Base-by-base conservation (phyloP, 2,888 invertebrate genomes). In the Drosophila imparisetae region DNA sequence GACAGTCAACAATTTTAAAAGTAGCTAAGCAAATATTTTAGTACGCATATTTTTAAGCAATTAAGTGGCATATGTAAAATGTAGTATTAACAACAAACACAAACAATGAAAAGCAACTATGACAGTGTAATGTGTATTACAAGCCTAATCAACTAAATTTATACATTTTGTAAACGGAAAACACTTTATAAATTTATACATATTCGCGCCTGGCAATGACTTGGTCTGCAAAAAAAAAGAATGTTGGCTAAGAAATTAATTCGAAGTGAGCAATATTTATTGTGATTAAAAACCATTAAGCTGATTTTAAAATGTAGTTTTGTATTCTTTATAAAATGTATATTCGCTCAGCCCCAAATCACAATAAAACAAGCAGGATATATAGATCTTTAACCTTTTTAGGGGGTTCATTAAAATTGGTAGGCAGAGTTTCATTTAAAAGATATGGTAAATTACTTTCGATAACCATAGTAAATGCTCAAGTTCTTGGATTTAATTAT, bases 231-330 rank as follows among this genome's bases (percentile, higher is more conserved):
- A 50, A 57, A 66, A 30, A 11, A 30, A 4, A 67, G 60, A 71
- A 62, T 75, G 72, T 69, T 80, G 78, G 68, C 53, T 40, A 72
- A 71, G 40, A 61, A 70, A 72, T 38, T 59, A 73, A 58, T 59
- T 80, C 48, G 79, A 83, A 84, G 81, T 70, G 69, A 81, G 84
- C 87, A 85, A 85, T 85, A 85, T 72, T 72, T 58, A 81, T 87
- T 85, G 87, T 85, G 85, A 85, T 85, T 81, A 70, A 71, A 81
- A 52, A 21, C 21, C 3, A 60, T 54, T 61, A 75, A 64, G 57
- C 66, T 58, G 63, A 60, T 24, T 54, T 63, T 34, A 15, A 18
- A 40, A 15, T 42, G 45, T 29, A 27, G 24, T 64, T 64, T 64
- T 24, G 30, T 27, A 48, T 52, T 48, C 13, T 11, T 27, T 32